These are phyloP conservation scores for Takifugu bimaculatus DNA, from an alignment of 2,113 vertebrate species.

Conservation along the genomic window DNA sequence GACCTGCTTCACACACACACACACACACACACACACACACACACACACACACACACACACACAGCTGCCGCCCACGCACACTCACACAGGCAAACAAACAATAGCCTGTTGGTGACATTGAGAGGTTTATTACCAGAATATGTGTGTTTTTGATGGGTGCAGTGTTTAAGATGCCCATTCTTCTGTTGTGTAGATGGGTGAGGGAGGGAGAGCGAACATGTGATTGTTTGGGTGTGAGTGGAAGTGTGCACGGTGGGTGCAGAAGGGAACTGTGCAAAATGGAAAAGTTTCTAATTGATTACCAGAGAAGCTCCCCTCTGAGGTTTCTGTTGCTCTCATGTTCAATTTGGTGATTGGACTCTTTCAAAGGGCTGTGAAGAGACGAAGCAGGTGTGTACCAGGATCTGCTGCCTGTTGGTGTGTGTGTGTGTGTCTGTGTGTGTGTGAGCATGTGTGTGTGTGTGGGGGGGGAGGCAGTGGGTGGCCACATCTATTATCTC, in stretches of 20 bases:
- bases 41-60: constrained; percentile 26
- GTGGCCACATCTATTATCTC: constrained; percentile 75
- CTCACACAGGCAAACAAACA: constrained; percentile 32
- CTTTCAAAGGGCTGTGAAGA: constrained; percentile 60
- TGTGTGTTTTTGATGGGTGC: background rate
- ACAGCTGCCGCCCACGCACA: constrained; percentile 11
- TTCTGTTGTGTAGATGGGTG: constrained; percentile 1
- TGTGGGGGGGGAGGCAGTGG: constrained; percentile 15
- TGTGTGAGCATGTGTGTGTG: constrained; percentile 11
- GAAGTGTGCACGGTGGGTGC: constrained; percentile 4
- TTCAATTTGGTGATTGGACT: constrained; percentile 76
- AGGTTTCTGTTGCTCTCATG: constrained; percentile 61
- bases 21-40: constrained; percentile 9
- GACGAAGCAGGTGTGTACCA: constrained; percentile 47
- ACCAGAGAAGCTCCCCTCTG: constrained; percentile 51
- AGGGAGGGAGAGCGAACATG: background rate
- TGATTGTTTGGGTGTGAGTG: constrained; percentile 3
- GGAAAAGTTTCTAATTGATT: constrained; percentile 74
- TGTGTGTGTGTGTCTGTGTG: constrained; percentile 30
- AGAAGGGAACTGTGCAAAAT: constrained; percentile 60
- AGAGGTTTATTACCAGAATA: background rate
- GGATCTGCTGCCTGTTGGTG: constrained; percentile 41
- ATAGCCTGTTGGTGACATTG: constrained; percentile 42
- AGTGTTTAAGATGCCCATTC: constrained; percentile 1
- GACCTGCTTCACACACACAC: constrained; percentile 13